Evolutionary conservation across 1,140 invertebrate genomes (phyloP), one percentile per base, ranked within the genome.

Genomic region (Aricia agestis): DNA sequence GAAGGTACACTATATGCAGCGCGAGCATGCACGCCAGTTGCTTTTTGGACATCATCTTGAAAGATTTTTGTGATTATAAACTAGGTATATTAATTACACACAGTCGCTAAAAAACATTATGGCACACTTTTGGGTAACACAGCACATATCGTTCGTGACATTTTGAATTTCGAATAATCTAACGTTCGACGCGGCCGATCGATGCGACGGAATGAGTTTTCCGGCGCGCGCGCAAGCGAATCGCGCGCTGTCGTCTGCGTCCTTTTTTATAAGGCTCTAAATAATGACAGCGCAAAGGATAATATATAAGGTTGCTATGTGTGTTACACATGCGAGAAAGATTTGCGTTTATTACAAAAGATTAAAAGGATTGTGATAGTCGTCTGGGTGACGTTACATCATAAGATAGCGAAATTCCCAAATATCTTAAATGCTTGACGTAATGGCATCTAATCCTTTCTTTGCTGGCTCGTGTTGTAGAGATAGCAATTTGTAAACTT

Each of bases 11-110:
- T 61, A 96, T 93, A 77, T 96, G 96, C 73, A 97, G 92, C 76
- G 95, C 93, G 76, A 96, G 90, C 86, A 96, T 92, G 67, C 95
- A 94, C 59, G 96, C 93, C 94, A 96, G 95, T 92, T 96, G 95
- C 92, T 95, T 96, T 83, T 95, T 96, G 85, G 95, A 96, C 95
- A 97, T 96, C 92, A 93, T 93, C 81, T 93, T 93, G 87, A 84
- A 79, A 84, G 78, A 18, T 83, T 80, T 75, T 75, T 19, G 25
- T 25, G 25, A 25, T 25, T 25, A 25, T 2, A 25, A 25, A 25
- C 25, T 25, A 25, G 1, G 1, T 25, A 25, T 3, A n/a, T 25
- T 25, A 25, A 25, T 25, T 25, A 25, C 3, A 2, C 71, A 72
- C 41, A 61, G 11, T 13, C 10, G 45, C 45, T 52, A 52, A 13